These are phyloP conservation scores for Kryptopterus vitreolus DNA, from an alignment of 2,797 vertebrate species.

Conservation along the genomic window DNA sequence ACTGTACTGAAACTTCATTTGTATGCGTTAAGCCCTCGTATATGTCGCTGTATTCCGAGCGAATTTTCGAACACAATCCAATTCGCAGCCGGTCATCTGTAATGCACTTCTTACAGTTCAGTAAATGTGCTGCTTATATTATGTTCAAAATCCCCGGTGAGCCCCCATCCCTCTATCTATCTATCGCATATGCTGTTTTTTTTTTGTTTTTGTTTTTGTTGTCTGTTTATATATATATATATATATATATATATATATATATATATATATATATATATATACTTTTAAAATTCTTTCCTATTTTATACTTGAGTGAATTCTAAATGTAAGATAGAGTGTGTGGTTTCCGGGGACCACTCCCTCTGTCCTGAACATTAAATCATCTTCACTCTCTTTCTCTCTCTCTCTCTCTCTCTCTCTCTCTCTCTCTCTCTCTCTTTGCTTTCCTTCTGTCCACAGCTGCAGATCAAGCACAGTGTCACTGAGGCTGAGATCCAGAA, in stretches of 20 bases:
- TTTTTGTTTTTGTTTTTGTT: conserved; percentile 17
- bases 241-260: no score
- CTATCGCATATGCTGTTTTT: background rate
- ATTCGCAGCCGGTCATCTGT: conserved; percentile 29
- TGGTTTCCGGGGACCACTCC: background rate
- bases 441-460: conserved; percentile 73
- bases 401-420: conserved; percentile 39
- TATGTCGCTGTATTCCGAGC: background rate
- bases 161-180: background rate
- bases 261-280: no score
- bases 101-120: conserved; percentile 60
- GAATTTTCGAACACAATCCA: background rate
- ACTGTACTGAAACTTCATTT: background rate
- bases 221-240: no score
- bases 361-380: conserved; percentile 4
- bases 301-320: conserved; percentile 49
- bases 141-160: conserved; percentile 35
- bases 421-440: conserved; percentile 47
- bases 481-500: conserved; percentile 99
- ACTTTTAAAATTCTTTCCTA: conserved; percentile 21
- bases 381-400: conserved; percentile 43
- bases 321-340: background rate
- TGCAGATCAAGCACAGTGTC: conserved; percentile 98
- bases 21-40: background rate
- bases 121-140: conserved; percentile 46